Conservation (phyloP, 2,888 invertebrate species). For the Brassicogethes aeneus region DNA sequence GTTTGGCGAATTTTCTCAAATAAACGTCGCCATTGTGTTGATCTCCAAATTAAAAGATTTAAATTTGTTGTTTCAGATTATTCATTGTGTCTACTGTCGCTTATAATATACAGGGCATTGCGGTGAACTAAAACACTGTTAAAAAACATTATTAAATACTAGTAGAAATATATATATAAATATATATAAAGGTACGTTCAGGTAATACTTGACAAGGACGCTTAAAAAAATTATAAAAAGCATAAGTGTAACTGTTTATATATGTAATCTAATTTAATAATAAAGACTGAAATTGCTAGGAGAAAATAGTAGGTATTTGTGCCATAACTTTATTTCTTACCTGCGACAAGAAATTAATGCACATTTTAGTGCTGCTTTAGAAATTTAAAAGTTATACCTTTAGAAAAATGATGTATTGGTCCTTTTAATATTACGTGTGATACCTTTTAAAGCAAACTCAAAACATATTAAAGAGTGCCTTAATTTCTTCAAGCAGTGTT, state of each 20-base stretch:
- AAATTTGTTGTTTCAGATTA: neutral
- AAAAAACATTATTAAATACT: constrained; percentile 9
- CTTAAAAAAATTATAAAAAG: constrained; percentile 30
- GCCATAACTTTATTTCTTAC: neutral
- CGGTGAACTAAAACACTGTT: constrained; percentile 2
- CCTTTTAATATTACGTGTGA: neutral
- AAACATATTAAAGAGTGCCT: neutral
- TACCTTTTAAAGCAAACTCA: neutral
- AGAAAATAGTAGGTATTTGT: constrained; percentile 8
- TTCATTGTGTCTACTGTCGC: neutral
- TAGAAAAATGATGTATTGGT: neutral
- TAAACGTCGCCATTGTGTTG: too few relatives aligned
- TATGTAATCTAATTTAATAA: constrained; percentile 35
- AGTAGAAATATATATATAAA: constrained; percentile 9
- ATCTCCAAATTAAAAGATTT: too few relatives aligned
- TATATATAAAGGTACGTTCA: constrained; percentile 21
- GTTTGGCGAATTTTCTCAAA: neutral
- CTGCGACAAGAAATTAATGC: neutral
- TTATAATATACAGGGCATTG: neutral
- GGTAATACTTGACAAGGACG: constrained; percentile 25
- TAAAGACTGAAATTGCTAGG: constrained; percentile 35
- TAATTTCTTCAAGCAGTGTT: neutral
- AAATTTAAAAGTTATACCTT: too few relatives aligned
- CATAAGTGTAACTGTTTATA: constrained; percentile 35
- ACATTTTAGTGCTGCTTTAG: too few relatives aligned